Evolutionary conservation across 2,888 invertebrate genomes (phyloP).

Genomic region (Mayetiola destructor): DNA sequence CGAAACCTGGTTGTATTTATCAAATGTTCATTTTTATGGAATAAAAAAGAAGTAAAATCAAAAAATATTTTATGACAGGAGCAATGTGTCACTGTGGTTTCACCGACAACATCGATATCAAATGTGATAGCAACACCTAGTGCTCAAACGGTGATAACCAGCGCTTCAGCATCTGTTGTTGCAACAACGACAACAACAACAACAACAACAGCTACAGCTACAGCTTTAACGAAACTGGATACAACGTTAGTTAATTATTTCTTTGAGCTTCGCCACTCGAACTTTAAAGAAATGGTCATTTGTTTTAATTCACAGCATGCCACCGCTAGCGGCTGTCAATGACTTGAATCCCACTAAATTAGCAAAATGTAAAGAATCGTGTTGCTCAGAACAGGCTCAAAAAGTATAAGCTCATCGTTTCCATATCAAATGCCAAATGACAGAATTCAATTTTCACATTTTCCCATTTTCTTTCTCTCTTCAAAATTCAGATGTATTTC

Average conservation of each 20-base stretch:
- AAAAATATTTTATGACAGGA: too few relatives aligned
- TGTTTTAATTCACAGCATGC: not conserved
- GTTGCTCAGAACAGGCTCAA: conserved; percentile 69
- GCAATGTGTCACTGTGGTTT: too few relatives aligned
- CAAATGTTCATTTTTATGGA: too few relatives aligned
- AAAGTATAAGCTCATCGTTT: conserved; percentile 42
- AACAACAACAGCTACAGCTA: not conserved
- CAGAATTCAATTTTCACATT: not conserved
- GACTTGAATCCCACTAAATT: conserved; percentile 12
- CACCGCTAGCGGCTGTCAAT: conserved; percentile 16
- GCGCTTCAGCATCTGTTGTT: not conserved
- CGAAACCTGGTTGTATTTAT: too few relatives aligned
- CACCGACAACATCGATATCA: too few relatives aligned
- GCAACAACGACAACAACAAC: not conserved
- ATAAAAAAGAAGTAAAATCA: too few relatives aligned
- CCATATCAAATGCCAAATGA: not conserved
- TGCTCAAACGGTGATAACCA: too few relatives aligned
- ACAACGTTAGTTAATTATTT: not conserved
- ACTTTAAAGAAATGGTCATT: not conserved
- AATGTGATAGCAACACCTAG: too few relatives aligned
- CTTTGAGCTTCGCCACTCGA: not conserved
- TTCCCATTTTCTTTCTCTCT: not conserved
- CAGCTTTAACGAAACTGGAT: not conserved
- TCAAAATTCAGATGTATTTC: conserved; percentile 56
- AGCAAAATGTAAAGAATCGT: conserved; percentile 50